Base-by-base conservation (phyloP, 1,140 invertebrate species). In the Conus ventricosus region DNA sequence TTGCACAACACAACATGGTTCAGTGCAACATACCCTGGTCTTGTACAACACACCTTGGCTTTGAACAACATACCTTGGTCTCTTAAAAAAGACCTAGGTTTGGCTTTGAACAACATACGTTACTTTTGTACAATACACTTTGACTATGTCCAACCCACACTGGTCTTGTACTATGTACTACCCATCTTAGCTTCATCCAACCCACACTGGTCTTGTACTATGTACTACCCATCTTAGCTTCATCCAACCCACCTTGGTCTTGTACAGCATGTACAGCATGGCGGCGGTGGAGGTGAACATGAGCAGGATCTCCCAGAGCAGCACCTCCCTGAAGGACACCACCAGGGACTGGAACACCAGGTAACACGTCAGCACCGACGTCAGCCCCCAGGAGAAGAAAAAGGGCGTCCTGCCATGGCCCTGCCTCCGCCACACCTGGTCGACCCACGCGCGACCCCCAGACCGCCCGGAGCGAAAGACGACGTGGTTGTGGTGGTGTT, bases 281-380 rank as follows among this genome's bases (percentile, higher is more conserved):
- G 91, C 11, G n/a, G 91, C 71, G 53, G 92, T 90, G 15, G 90
- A 88, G 20, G 93, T 91, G 55, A 92, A 89, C 54, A 93, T 81
- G 2, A 94, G 71, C 51, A 95, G 81, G 67, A 91, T 92, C 84
- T 95, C 94, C 93, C 93, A 94, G 53, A 94, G 90, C 23, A 94
- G 88, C 15, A 94, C 90, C 76, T 95, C 92, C 5, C 94, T 92
- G 83, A 92, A 94, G 4, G 89, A 85, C n/a, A 94, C 89, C 25
- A 94, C 92, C 83, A 92, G 92, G 25, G 87, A 57, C 67, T 90
- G 89, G 87, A 90, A 90, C 15, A 93, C 90, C 60, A 93, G 87
- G 89, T 91, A 93, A 20, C 89, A 90, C 27, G 89, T 86, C 3
- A 94, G n/a, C 25, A 93, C 90, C 5, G 94, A 94, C 13, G 92